Evolutionary conservation across 1,140 invertebrate genomes (phyloP), one percentile per base, ranked within the genome.

Genomic region (Macrostomum lignano): DNA sequence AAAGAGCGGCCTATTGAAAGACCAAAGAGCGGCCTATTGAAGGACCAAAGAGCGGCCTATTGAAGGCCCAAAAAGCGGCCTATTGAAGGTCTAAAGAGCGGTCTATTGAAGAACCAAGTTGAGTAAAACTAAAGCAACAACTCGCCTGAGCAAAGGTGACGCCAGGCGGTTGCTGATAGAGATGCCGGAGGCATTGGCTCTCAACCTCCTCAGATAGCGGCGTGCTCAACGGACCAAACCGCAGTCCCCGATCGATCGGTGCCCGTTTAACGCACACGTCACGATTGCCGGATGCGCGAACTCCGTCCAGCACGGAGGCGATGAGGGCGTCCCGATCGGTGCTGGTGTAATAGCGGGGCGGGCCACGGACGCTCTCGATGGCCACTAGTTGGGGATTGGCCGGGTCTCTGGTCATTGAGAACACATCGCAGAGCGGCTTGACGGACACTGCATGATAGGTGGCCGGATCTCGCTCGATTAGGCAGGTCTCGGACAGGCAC

Each of bases 211-310:
- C 82, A 46, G 91, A 86, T 1, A 91, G 73, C 5, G 72, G 67
- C 10, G 13, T 13, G 2, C 7, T 30, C 3, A 37, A 9, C n/a
- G 36, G 22, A 52, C 51, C 75, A 37, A 88, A 65, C 38, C 86
- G 62, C 44, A 74, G 72, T 0, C 77, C 76, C 37, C 78, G 62
- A 25, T 73, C 66, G 26, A 78, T 79, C 11, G 64, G 64, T 31
- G 38, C 50, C 64, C 84, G 84, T 46, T 73, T 74, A 2, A 96
- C 75, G 60, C 88, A 81, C n/a, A 96, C 75, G 62, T 94, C 78
- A 45, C 74, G 65, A 52, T 98, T 96, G 1, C 88, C 86, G 17
- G 81, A 81, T 11, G 79, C 81, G 42, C 88, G 63, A 7, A 91
- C 79, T 25, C 81, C 81, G 60, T 98, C 91, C 36, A 96, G 53